Percentiles rank a stretch among this genome's conserved stretches.
phyloP scores from a whole-genome alignment of 2,888 invertebrate species.

The Mesoligia furuncula region DNA sequence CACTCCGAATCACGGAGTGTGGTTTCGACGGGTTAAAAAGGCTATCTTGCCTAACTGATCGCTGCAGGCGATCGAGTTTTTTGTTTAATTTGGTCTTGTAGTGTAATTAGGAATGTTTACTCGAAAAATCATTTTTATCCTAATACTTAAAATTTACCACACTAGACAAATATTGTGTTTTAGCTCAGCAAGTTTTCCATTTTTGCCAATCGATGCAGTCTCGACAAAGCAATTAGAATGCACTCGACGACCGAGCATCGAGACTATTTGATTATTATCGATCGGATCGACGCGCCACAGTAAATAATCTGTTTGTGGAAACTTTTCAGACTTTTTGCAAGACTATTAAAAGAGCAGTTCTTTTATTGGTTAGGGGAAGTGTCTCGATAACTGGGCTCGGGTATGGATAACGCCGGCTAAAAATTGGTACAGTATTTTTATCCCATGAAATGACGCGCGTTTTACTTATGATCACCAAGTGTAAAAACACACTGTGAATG shows the following conservation, averaged over 20 bases:
- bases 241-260: constrained; percentile 38
- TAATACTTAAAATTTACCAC: background rate
- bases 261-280: constrained; percentile 59
- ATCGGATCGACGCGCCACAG: constrained; percentile 30
- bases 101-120: no score
- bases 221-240: constrained; percentile 53
- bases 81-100: no score
- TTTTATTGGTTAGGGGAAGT: constrained; percentile 14
- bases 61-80: no score
- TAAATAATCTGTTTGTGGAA: constrained; percentile 51
- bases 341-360: constrained; percentile 6
- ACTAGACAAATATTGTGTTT: background rate
- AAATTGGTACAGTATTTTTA: background rate
- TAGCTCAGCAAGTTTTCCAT: background rate
- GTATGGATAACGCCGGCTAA: no score
- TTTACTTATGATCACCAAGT: background rate
- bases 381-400: constrained; percentile 5
- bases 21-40: background rate
- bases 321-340: constrained; percentile 37
- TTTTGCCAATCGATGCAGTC: constrained; percentile 40
- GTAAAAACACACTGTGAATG: background rate
- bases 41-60: no score
- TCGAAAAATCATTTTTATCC: no score
- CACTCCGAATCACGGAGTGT: background rate
- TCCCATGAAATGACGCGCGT: background rate